Evolutionary conservation across 2,113 vertebrate genomes (phyloP), one percentile per base, ranked within the genome.

Genomic region (Climacteris rufus): DNA sequence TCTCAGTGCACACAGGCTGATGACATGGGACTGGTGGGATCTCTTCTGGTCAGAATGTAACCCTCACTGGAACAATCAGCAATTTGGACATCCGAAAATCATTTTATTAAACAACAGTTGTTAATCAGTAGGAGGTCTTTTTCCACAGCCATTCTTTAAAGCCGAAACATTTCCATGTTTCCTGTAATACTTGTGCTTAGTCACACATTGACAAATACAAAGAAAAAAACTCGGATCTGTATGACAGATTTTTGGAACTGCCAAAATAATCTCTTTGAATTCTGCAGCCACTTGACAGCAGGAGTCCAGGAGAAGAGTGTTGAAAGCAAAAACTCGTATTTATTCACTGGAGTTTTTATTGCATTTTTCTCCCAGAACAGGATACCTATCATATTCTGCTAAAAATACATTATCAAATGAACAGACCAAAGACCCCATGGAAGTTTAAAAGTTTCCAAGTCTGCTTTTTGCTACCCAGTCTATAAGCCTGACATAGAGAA

Each of bases 141-240:
- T 96, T 96, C 91, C 94, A 95, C 87, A 93, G 54, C 91, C 68
- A 91, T 96, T 96, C 78, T 91, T 93, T 93, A 93, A 83, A 95
- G 78, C 71, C 35, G 66, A 94, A 90, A 94, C 75, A 91, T 94
- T 96, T 96, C 91, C 89, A 94, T 90, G 90, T 96, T 97, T 97
- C 96, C 96, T 96, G 94, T 96, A 96, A 97, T 94, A 88, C 53
- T 97, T 93, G 91, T 85, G 90, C 91, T 96, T 90, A 95, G 89
- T 94, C 94, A 95, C 87, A 97, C 90, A 95, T 85, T 91, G 94
- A 96, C 95, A 96, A 96, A 96, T 63, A 93, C 78, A 88, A 85
- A 69, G 56, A 57, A 96, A 95, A 78, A 84, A 23, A 4, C 35
- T 83, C 87, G 80, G 70, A 94, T 87, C 78, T 91, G 78, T 90